Conservation (phyloP, 2,797 vertebrate genomes). For the Linurgus olivaceus region DNA sequence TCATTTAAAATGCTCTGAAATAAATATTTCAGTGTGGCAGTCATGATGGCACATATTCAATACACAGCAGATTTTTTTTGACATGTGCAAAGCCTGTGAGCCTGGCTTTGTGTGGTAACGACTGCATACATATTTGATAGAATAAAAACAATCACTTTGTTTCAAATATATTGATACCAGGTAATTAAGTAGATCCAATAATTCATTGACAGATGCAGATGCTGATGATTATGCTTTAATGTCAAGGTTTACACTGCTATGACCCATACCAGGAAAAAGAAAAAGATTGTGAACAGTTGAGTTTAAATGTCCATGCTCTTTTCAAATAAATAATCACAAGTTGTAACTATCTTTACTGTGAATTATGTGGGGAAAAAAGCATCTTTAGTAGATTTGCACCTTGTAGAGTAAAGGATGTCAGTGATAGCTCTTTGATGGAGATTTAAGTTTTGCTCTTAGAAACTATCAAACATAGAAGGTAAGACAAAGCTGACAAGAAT, state of each 20-base stretch:
- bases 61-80: neutral
- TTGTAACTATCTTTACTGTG: neutral
- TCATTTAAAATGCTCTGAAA: neutral
- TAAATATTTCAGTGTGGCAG: neutral
- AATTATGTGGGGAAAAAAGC: neutral
- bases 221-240: neutral
- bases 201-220: neutral
- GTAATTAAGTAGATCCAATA: neutral
- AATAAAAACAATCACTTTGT: neutral
- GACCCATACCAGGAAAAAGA: neutral
- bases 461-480: neutral
- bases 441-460: neutral
- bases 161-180: constrained; percentile 23
- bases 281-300: neutral
- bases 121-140: neutral
- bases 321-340: neutral
- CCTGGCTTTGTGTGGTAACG: neutral
- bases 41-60: neutral
- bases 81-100: neutral
- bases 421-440: neutral
- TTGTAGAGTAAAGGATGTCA: neutral
- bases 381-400: neutral
- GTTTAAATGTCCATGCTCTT: neutral
- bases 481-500: neutral
- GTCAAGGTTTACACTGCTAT: neutral